Conservation (phyloP, 2,888 invertebrate genomes). For the Bruchidius siliquastri region DNA sequence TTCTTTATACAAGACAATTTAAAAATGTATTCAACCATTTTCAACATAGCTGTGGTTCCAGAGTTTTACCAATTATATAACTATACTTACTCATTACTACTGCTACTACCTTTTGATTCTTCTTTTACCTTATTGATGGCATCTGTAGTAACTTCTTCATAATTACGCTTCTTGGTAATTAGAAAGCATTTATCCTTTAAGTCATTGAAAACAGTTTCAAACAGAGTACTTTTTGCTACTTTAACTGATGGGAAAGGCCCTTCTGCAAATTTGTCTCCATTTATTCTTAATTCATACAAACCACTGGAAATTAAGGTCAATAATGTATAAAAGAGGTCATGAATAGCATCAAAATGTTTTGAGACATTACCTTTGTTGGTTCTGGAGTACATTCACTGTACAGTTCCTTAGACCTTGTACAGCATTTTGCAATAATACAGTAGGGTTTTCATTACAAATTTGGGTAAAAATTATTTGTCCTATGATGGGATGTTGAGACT, state of each 20-base stretch:
- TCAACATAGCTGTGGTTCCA: too few relatives aligned
- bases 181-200: conserved; percentile 30
- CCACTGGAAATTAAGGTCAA: conserved; percentile 7
- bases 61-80: too few relatives aligned
- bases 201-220: conserved; percentile 26
- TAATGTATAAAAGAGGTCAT: too few relatives aligned
- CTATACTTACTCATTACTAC: not conserved
- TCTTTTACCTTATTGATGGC: conserved; percentile 14
- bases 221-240: conserved; percentile 25
- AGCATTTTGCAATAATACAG: conserved; percentile 19
- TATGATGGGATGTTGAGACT: conserved; percentile 14
- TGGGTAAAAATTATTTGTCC: conserved; percentile 17
- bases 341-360: too few relatives aligned
- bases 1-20: too few relatives aligned
- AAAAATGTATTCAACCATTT: too few relatives aligned
- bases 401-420: conserved; percentile 18
- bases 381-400: conserved; percentile 7
- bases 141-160: conserved; percentile 28
- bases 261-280: conserved; percentile 17
- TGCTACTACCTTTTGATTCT: not conserved
- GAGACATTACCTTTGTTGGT: conserved; percentile 5
- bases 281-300: conserved; percentile 13
- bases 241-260: conserved; percentile 16
- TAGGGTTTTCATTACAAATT: conserved; percentile 12
- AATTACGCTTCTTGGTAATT: conserved; percentile 27